These are phyloP conservation scores for Urocyon cinereoargenteus DNA, from an alignment of 2,797 vertebrate species.

Conservation along the genomic window DNA sequence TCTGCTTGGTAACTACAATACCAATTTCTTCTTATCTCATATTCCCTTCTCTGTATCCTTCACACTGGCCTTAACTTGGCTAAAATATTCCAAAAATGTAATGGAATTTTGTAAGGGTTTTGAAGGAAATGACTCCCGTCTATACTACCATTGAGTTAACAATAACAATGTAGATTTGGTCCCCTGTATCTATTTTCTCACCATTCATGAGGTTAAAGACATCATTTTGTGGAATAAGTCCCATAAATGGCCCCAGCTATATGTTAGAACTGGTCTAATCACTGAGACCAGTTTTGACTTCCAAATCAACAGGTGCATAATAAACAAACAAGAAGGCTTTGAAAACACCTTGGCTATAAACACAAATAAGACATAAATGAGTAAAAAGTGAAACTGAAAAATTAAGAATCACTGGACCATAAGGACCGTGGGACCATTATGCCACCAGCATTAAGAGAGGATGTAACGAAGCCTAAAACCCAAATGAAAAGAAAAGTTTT, in stretches of 20 bases:
- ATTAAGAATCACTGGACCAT: background rate
- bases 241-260: background rate
- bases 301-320: background rate
- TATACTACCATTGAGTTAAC: background rate
- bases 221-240: background rate
- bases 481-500: conserved; percentile 26
- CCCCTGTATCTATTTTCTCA: background rate
- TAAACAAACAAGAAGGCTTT: background rate
- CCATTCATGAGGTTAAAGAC: background rate
- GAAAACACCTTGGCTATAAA: background rate
- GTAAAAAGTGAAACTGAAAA: conserved; percentile 5
- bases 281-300: background rate
- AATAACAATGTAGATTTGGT: background rate
- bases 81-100: background rate
- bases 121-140: background rate
- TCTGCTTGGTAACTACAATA: background rate
- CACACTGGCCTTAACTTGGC: background rate
- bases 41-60: background rate
- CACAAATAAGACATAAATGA: background rate
- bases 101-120: background rate
- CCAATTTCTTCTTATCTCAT: background rate
- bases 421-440: background rate
- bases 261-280: background rate
- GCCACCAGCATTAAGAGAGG: background rate
- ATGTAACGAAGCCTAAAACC: conserved; percentile 17